Base-by-base conservation (phyloP, 2,888 invertebrate species). In the Aplocera efformata region DNA sequence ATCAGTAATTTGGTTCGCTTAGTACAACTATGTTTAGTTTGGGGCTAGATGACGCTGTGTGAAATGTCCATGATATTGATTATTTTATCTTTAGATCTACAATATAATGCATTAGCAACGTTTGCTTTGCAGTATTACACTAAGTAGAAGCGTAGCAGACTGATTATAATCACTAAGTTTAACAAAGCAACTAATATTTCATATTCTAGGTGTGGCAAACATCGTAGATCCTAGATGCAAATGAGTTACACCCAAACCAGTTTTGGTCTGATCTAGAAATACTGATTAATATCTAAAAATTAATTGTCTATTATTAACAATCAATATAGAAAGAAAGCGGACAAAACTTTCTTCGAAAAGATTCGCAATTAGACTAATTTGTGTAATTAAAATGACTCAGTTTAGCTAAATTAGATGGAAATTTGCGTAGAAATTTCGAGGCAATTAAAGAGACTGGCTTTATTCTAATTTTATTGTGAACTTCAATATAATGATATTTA, bases 291-390 rank as follows among this genome's bases (percentile, higher is more conserved):
- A 45, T 45, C 45, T 40, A 45, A 40, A 40, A 45, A 40, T 45
- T 35, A 33, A 45, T 40, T 25, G 30, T 23, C 36, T 36, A 36
- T 44, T 40, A 44, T 45, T 22, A 45, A 34, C 32, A 40, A 40
- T 41, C 40, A 40, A 41, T 46, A 46, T 33, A 41, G 42, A 30
- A 21, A 27, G 23, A 17, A 34, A 32, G 34, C 34, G 38, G 34
- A 28, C 9, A 20, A 40, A 41, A 43, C 48, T 51, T 51, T 49
- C 40, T 38, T 32, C 32, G 28, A 35, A 42, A 50, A 48, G n/a
- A 46, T 34, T 21, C 32, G 33, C 37, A 46, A 40, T 49, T 47
- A 43, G 34, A 42, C 38, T 41, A 28, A 44, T 48, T 47, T 44
- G 30, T 33, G 43, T 38, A 36, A 36, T 40, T 30, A 23, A 41